Percentiles rank a stretch among this genome's conserved stretches.
Evolutionary conservation across 2,888 invertebrate genomes (phyloP).

Genomic region (Esperia sulphurella): DNA sequence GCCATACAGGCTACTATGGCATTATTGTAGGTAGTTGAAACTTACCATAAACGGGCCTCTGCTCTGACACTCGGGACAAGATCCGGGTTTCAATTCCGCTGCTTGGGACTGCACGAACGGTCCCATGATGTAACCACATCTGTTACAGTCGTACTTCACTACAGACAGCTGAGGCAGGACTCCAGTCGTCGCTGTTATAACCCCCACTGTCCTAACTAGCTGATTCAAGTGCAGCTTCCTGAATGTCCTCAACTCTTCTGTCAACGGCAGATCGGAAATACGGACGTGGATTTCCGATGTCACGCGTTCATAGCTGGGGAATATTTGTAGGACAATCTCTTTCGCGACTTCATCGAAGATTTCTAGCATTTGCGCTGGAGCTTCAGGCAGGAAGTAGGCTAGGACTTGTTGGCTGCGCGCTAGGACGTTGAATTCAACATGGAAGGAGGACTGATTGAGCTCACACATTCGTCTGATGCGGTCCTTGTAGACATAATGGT

Average conservation of each 20-base stretch:
- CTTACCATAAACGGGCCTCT: slow-evolving; percentile 93
- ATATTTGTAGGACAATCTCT: slow-evolving; percentile 94
- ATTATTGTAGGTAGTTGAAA: slow-evolving; percentile 6
- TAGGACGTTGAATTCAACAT: slow-evolving; percentile 94
- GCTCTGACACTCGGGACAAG: slow-evolving; percentile 99
- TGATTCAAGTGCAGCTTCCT: slow-evolving; percentile 95
- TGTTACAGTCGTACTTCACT: slow-evolving; percentile 97
- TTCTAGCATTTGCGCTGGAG: slow-evolving; percentile 97
- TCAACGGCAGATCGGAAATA: slow-evolving; percentile 95
- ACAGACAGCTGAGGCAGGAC: slow-evolving; percentile 97
- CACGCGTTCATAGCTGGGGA: slow-evolving; percentile 97
- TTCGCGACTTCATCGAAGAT: slow-evolving; percentile 96
- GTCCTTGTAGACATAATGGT: slow-evolving; percentile 93
- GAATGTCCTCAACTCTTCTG: slow-evolving; percentile 97
- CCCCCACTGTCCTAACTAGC: slow-evolving; percentile 89
- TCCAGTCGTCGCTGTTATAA: slow-evolving; percentile 97
- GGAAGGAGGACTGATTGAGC: slow-evolving; percentile 92
- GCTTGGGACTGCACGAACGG: slow-evolving; percentile 97
- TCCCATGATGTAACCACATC: slow-evolving; percentile 96
- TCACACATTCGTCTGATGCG: slow-evolving; percentile 97
- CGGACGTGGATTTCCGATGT: slow-evolving; percentile 96
- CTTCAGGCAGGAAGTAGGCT: slow-evolving; percentile 98
- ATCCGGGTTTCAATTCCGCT: slow-evolving; percentile 95
- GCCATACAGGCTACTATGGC: no score
- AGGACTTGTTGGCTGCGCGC: slow-evolving; percentile 95